Evolutionary conservation across 2,888 invertebrate genomes (phyloP), one percentile per base, ranked within the genome.

Genomic region (Rhogogaster chlorosoma): DNA sequence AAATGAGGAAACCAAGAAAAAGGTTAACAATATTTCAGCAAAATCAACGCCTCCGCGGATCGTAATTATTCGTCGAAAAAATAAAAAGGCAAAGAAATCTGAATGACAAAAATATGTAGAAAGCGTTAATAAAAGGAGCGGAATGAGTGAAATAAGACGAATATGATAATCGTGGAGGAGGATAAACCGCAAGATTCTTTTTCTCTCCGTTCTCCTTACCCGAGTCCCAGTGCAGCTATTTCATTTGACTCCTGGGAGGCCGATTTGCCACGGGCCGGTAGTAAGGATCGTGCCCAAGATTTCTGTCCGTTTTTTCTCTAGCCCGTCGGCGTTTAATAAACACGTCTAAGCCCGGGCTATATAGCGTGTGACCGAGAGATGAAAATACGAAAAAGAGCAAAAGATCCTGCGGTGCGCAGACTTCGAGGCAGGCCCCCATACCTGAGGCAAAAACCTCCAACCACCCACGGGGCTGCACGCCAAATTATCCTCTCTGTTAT

Each of bases 401-500:
- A 42, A 38, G 12, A 80, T 38, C 10, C 22, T 42, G 38, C n/a
- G 6, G 53, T 18, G 29, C n/a, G 49, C 32, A 80, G 80, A 42
- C 32, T 77, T 45, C 22, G 53, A 49, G 7, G 32, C 45, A 53
- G 53, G 15, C 49, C 18, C 61, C 57, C 15, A 64, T 82, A 83
- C 61, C 80, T 38, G 61, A 61, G 61, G 57, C 26, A 36, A 38
- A 38, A 73, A 73, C 22, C 77, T 36, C 32, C 57, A 61, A 88
- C 85, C 88, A 88, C 86, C 86, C 88, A 88, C 85, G 83, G 87
- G 87, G 86, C 87, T 89, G 85, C 89, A 88, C 88, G 89, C 87
- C 89, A 88, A 89, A 90, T 90, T 90, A 89, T 89, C 88, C 89
- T 86, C 87, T 85, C 88, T 87, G 88, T 89, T 90, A 89, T 89